Conservation (phyloP, 1,140 invertebrate genomes). For the Ruditapes philippinarum region DNA sequence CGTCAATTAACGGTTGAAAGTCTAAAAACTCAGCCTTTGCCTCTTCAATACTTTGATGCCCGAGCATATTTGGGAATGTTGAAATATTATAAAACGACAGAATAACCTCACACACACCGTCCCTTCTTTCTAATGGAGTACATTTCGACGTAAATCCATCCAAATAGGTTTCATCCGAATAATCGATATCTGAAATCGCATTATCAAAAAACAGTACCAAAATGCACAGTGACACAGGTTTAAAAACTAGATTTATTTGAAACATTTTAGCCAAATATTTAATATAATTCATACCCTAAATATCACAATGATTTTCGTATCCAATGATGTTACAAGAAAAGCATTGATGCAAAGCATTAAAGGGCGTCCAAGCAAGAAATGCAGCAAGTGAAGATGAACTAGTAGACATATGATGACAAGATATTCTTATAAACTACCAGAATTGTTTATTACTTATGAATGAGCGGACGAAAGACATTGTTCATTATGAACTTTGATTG, state of each 20-base stretch:
- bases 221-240: neutral
- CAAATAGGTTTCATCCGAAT: neutral
- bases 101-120: neutral
- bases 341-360: no score
- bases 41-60: constrained; percentile 6
- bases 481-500: no score
- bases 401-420: no score
- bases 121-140: neutral
- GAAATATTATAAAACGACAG: constrained; percentile 18
- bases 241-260: neutral
- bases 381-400: no score
- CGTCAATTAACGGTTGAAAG: constrained; percentile 14
- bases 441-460: no score
- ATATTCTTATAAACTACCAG: no score
- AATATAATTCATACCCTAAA: no score
- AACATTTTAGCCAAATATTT: no score
- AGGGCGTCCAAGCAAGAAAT: no score
- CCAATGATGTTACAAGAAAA: no score
- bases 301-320: no score
- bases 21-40: neutral
- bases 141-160: neutral
- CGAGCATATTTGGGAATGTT: constrained; percentile 32
- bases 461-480: no score
- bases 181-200: neutral
- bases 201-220: neutral